Conservation (phyloP, 2,888 invertebrate species). For the Cyclophora albipunctata region DNA sequence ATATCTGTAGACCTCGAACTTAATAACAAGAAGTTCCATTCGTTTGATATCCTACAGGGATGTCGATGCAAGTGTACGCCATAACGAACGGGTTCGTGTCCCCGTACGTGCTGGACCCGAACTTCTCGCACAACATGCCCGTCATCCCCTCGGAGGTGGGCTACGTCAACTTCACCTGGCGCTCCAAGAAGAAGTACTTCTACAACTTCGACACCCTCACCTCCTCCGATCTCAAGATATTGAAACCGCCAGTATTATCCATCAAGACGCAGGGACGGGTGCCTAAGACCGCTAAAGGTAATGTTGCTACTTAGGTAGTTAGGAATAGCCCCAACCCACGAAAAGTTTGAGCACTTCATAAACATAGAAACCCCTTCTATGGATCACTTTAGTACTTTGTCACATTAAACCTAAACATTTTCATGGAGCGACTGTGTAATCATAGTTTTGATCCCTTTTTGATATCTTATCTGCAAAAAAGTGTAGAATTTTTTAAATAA, state of each 20-base stretch:
- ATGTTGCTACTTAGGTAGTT: constrained; percentile 10
- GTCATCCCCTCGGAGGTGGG: constrained; percentile 94
- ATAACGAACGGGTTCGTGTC: constrained; percentile 91
- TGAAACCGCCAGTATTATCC: constrained; percentile 90
- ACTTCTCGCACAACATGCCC: constrained; percentile 91
- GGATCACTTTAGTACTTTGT: too few species aligned
- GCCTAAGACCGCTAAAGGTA: constrained; percentile 90
- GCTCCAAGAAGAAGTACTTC: constrained; percentile 87
- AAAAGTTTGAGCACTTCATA: not conserved
- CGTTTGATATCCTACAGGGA: constrained; percentile 68
- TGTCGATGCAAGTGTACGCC: constrained; percentile 91
- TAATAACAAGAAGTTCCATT: too few species aligned
- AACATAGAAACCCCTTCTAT: too few species aligned
- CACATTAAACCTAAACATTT: too few species aligned
- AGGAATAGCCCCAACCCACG: not conserved
- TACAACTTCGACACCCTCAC: constrained; percentile 91
- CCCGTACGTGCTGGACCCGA: constrained; percentile 90
- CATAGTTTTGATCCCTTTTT: too few species aligned
- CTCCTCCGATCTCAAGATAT: constrained; percentile 87
- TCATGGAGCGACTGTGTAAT: too few species aligned
- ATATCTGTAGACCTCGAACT: not conserved
- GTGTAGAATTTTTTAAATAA: too few species aligned
- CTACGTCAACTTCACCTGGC: constrained; percentile 94
- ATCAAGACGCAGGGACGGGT: constrained; percentile 90
- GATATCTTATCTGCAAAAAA: too few species aligned